Base-by-base conservation (phyloP, 2,797 vertebrate species). In the Chloroceryle amazona region DNA sequence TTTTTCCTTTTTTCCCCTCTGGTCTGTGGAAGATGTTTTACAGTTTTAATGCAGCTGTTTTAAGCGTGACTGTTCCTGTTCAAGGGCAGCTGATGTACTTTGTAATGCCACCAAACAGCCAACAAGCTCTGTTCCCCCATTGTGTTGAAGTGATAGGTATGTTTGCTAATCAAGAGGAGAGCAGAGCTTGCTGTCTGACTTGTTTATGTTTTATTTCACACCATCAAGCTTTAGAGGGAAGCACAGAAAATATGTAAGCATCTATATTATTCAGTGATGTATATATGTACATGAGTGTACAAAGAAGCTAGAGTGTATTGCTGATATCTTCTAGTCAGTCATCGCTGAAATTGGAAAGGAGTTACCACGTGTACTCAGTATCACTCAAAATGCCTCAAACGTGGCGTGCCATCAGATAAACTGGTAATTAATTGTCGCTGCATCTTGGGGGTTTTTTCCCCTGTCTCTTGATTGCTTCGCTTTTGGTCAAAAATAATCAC, bases 111-210 rank as follows among this genome's bases (percentile, higher is more conserved):
- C 23, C 7, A 23, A 97, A 62, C 90, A 93, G 84, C 86, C 96
- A 92, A 83, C 54, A 6, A 93, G 92, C 95, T 91, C 44, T 87
- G 88, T 96, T 96, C 95, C 93, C 92, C 86, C 76, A 95, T 95
- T 96, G 91, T 91, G 89, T 87, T 94, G 94, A 96, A 97, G 96
- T 94, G 95, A 96, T 96, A 96, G 91, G 90, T 96, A 76, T 88
- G 96, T 96, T 96, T 96, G 95, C 96, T 97, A 95, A 96, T 96
- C 95, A 96, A 96, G 93, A 94, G 91, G 81, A 96, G 91, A 96
- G 96, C 96, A 96, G 96, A 96, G 95, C 95, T 96, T 33, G 94
- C 95, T 97, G 95, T 96, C 96, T 97, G 93, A 93, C 96, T 96
- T 96, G 93, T 96, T 97, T 96, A 96, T 96, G 95, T 93, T 97